Percentiles rank a stretch among this genome's conserved stretches.
Evolutionary conservation across 2,797 vertebrate species (phyloP).

Genomic region (Molothrus ater): DNA sequence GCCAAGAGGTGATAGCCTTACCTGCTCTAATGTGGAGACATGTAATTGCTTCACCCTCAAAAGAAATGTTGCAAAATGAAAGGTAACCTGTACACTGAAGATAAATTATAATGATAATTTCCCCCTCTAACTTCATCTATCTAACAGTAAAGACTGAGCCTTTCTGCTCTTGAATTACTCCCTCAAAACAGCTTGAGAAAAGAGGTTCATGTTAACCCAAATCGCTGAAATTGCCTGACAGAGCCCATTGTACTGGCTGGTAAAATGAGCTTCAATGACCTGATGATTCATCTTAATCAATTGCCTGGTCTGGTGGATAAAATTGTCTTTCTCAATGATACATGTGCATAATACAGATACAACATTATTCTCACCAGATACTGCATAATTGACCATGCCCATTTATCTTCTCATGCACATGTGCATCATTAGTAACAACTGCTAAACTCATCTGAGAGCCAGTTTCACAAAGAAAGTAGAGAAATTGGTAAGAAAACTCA

Average conservation of each 20-base stretch:
- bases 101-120: neutral
- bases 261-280: neutral
- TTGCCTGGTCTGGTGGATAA: neutral
- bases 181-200: neutral
- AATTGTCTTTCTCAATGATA: conserved; percentile 28
- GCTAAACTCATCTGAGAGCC: neutral
- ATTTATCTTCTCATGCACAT: conserved; percentile 25
- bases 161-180: neutral
- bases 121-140: neutral
- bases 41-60: neutral
- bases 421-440: neutral
- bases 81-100: neutral
- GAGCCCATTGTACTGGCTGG: neutral
- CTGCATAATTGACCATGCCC: conserved; percentile 20
- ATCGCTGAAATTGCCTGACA: neutral
- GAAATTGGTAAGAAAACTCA: neutral
- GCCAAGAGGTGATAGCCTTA: neutral
- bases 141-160: neutral
- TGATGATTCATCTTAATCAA: conserved; percentile 16
- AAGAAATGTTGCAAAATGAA: neutral
- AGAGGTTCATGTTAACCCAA: neutral
- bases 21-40: neutral
- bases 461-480: neutral
- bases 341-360: neutral
- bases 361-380: conserved; percentile 13